Evolutionary conservation across 2,888 invertebrate species (phyloP), one percentile per base, ranked within the genome.

Genomic region (Drosophila nigricruria): DNA sequence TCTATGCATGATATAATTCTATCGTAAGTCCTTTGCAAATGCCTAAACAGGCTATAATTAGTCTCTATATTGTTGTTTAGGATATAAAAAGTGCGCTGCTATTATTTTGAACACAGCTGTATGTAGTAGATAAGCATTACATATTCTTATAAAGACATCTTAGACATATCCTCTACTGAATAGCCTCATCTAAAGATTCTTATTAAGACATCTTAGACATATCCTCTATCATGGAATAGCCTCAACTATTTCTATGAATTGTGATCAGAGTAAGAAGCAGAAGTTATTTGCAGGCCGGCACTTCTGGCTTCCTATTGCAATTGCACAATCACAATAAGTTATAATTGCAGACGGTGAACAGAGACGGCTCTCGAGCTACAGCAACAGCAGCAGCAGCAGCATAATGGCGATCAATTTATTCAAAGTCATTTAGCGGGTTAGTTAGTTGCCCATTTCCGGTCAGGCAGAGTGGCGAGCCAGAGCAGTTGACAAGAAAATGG

Each of bases 391-490:
- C 69, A 59, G 38, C 64, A 18, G 2, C 18, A 9, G 40, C 23
- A 20, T 79, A 75, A 79, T 81, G 74, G 58, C 69, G 70, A 89
- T 89, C 67, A 82, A 85, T 73, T 82, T 63, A 50, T 57, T 54
- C 50, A 59, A 56, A 60, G 85, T 70, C 76, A 70, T 78, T 78
- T 78, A 78, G 79, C 72, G 58, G 66, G 73, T 70, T 73, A 67
- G 76, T 79, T 74, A 79, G 88, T 90, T 89, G 84, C 87, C 80
- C 83, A 82, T 85, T 88, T 91, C 91, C 91, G 92, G 91, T 90
- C 92, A 90, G 83, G 36, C 10, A 14, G 4, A 16, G 34, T 30
- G 20, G 14, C 27, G 12, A 14, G 43, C 4, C 3, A 3, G 32
- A 56, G 53, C 56, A 62, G 67, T 70, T 65, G 76, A 73, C 64